These are phyloP conservation scores for Mycteria americana DNA, from an alignment of 2,797 vertebrate genomes.

Conservation along the genomic window DNA sequence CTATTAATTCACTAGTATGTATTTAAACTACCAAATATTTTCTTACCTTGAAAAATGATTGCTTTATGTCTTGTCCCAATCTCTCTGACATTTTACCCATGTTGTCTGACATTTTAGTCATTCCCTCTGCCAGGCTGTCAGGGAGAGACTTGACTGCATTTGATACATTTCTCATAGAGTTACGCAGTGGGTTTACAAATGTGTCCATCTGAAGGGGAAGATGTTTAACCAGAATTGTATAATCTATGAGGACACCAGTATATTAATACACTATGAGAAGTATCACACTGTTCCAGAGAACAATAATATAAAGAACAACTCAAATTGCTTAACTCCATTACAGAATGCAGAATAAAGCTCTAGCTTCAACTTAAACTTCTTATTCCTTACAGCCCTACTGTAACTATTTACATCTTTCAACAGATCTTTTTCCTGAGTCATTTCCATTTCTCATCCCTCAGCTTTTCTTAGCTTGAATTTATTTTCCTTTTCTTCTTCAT, in stretches of 20 bases:
- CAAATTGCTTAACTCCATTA: neutral
- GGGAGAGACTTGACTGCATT: slow-evolving; percentile 96
- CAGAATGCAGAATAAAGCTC: neutral
- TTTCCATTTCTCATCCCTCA: neutral
- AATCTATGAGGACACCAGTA: slow-evolving; percentile 58
- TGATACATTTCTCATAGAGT: slow-evolving; percentile 98
- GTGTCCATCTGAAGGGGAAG: slow-evolving; percentile 91
- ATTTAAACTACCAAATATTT: neutral
- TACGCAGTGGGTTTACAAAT: slow-evolving; percentile 96
- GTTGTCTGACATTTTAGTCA: slow-evolving; percentile 98
- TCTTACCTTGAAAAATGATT: slow-evolving; percentile 97
- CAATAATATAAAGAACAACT: neutral
- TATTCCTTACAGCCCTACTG: neutral
- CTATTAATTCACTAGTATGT: neutral
- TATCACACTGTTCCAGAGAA: neutral
- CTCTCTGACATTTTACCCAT: slow-evolving; percentile 98
- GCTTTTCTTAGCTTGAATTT: neutral
- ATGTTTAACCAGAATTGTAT: slow-evolving; percentile 68
- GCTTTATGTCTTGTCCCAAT: slow-evolving; percentile 95
- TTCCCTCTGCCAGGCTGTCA: slow-evolving; percentile 96
- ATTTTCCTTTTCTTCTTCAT: neutral
- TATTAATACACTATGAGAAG: slow-evolving; percentile 33
- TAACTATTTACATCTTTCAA: neutral
- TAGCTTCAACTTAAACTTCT: neutral
- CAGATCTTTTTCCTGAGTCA: neutral